Conservation (phyloP, 2,113 vertebrate species). For the Aegithalos caudatus region DNA sequence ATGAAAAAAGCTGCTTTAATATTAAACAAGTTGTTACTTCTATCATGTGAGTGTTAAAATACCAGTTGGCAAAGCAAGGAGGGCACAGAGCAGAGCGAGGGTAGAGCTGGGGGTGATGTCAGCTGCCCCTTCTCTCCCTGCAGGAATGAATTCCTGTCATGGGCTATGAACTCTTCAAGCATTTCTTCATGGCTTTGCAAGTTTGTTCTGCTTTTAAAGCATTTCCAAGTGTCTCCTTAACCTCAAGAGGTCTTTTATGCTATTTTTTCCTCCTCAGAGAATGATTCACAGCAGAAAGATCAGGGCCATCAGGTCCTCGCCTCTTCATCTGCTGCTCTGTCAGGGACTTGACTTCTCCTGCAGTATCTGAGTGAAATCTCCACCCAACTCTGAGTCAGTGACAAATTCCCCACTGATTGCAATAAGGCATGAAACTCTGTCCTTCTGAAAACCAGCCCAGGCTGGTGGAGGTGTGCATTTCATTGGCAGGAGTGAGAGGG, state of each 20-base stretch:
- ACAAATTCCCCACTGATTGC: neutral
- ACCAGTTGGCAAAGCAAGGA: neutral
- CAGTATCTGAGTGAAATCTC: neutral
- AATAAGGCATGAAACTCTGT: neutral
- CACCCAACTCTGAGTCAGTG: neutral
- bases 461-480: accelerated
- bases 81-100: neutral
- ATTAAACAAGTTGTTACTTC: neutral
- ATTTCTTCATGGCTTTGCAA: neutral
- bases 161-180: neutral
- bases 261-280: neutral
- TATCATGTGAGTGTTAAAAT: neutral
- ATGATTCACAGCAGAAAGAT: neutral
- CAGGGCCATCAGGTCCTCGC: neutral
- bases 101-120: neutral
- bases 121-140: neutral
- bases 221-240: neutral
- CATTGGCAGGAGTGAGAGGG: neutral
- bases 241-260: neutral
- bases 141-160: neutral
- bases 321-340: neutral
- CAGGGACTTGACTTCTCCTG: neutral
- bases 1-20: neutral
- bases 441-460: neutral
- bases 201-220: neutral